Conservation (phyloP, 1,140 invertebrate species). For the Drosophila lowei region DNA sequence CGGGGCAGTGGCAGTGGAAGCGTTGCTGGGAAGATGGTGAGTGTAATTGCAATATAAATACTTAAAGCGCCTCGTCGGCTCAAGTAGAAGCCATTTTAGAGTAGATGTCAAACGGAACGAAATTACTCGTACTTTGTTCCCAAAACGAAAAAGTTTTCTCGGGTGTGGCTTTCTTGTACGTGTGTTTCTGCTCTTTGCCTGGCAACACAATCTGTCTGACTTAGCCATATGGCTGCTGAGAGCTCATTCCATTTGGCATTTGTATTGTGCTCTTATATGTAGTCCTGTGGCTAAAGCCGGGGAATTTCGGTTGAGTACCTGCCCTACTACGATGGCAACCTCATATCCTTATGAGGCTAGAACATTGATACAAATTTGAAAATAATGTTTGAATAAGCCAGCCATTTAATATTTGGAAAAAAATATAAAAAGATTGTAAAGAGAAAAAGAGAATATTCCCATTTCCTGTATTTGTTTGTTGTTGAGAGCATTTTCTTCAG, state of each 20-base stretch:
- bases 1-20: not conserved
- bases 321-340: too few species aligned
- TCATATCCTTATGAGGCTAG: too few species aligned
- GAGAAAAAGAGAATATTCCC: too few species aligned
- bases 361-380: too few species aligned
- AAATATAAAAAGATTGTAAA: too few species aligned
- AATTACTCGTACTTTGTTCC: conserved; percentile 53
- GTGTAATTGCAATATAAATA: conserved; percentile 69
- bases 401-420: too few species aligned
- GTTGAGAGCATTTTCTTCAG: too few species aligned
- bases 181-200: conserved; percentile 1
- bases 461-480: too few species aligned
- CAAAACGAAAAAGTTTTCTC: conserved; percentile 60
- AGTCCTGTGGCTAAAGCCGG: not conserved
- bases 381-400: too few species aligned
- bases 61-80: conserved; percentile 37
- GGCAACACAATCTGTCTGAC: conserved; percentile 35
- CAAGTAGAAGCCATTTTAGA: conserved; percentile 54
- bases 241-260: conserved; percentile 36
- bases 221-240: conserved; percentile 51
- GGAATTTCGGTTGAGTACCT: not conserved
- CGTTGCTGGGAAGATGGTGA: conserved; percentile 29
- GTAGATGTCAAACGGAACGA: conserved; percentile 52
- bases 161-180: conserved; percentile 4
- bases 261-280: conserved; percentile 13